phyloP scores from a whole-genome alignment of 2,797 vertebrate genomes.

The Sebastes itinus region DNA sequence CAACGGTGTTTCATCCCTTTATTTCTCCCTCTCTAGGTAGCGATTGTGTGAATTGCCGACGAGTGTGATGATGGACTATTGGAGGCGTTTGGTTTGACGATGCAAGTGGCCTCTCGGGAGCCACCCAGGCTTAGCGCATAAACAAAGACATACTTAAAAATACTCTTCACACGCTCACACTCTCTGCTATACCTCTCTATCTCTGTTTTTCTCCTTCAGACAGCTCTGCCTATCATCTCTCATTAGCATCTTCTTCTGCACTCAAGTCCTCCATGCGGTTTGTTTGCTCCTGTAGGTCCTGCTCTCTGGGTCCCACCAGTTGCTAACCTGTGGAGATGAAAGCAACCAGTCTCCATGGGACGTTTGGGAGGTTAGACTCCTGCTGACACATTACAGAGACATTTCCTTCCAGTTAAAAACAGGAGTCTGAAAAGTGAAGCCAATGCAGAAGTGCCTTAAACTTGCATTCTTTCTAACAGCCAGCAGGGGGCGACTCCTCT shows the following conservation, averaged over 20 bases:
- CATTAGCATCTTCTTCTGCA: slow-evolving; percentile 63
- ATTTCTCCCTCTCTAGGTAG: slow-evolving; percentile 65
- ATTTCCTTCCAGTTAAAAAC: slow-evolving; percentile 20
- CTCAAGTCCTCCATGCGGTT: slow-evolving; percentile 45
- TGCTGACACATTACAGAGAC: slow-evolving; percentile 26
- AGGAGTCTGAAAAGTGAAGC: too few species aligned
- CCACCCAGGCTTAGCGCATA: slow-evolving; percentile 51
- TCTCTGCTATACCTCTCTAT: slow-evolving; percentile 33
- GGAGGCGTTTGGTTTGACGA: slow-evolving; percentile 67
- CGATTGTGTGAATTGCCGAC: slow-evolving; percentile 70
- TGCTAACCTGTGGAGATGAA: slow-evolving; percentile 58
- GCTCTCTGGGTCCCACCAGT: slow-evolving; percentile 41
- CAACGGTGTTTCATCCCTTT: slow-evolving; percentile 63
- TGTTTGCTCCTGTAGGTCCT: slow-evolving; percentile 51
- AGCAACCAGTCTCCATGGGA: slow-evolving; percentile 34
- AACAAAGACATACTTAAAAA: slow-evolving; percentile 73
- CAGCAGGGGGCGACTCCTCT: too few species aligned
- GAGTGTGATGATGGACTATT: slow-evolving; percentile 63
- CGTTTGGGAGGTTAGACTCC: slow-evolving; percentile 49
- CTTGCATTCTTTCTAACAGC: too few species aligned
- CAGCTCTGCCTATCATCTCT: slow-evolving; percentile 27
- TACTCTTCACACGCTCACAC: slow-evolving; percentile 49
- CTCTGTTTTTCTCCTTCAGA: slow-evolving; percentile 16
- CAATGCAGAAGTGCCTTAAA: too few species aligned
- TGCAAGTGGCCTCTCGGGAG: slow-evolving; percentile 72